phyloP scores from a whole-genome alignment of 2,113 vertebrate species.

The Poeciliopsis occidentalis region DNA sequence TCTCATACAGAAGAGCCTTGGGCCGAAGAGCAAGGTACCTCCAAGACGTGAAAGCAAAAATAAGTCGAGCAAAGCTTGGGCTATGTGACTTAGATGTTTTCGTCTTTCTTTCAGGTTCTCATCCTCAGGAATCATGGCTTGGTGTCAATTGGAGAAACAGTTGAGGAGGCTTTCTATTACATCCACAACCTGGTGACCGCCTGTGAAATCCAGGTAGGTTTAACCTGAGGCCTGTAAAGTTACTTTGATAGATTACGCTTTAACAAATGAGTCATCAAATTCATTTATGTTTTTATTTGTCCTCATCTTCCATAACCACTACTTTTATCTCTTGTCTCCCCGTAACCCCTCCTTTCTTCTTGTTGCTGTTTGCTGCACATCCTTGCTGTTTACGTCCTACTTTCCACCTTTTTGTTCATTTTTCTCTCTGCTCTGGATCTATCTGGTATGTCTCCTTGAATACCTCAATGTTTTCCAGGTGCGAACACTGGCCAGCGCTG shows the following conservation, averaged over 20 bases:
- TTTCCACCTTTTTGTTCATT: neutral
- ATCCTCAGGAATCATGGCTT: constrained; percentile 97
- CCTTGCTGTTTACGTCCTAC: constrained; percentile 13
- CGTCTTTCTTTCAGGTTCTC: constrained; percentile 82
- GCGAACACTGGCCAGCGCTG: constrained; percentile 94
- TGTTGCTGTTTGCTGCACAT: constrained; percentile 18
- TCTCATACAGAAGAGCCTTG: constrained; percentile 92
- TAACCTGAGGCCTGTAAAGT: neutral
- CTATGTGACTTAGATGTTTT: neutral
- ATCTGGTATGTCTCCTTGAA: constrained; percentile 23
- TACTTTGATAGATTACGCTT: neutral
- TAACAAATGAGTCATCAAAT: neutral
- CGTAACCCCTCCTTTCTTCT: constrained; percentile 27
- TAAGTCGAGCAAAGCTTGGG: neutral
- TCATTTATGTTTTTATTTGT: constrained; percentile 2
- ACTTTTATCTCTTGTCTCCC: constrained; percentile 39
- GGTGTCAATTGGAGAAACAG: constrained; percentile 91
- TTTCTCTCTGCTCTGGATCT: constrained; percentile 15
- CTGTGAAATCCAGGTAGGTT: constrained; percentile 95
- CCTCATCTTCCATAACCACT: constrained; percentile 36
- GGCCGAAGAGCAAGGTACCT: constrained; percentile 94
- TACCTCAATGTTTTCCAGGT: constrained; percentile 79
- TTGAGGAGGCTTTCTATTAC: constrained; percentile 97
- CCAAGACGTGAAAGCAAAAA: neutral
- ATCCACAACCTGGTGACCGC: constrained; percentile 94